Conservation (phyloP, 2,113 vertebrate species). For the Rhinogobius similis region DNA sequence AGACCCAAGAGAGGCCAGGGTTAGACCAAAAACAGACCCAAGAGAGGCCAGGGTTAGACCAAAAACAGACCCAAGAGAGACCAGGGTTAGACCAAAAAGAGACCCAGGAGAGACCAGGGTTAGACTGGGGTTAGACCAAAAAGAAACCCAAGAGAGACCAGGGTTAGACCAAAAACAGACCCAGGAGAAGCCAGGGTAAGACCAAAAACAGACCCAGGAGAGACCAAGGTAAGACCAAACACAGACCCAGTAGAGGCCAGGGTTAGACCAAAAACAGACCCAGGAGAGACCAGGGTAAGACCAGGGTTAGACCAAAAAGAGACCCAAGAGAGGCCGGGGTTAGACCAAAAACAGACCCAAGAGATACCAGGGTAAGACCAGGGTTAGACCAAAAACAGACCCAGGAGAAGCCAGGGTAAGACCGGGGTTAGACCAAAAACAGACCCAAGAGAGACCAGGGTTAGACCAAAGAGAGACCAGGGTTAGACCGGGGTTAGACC, state of each 20-base stretch:
- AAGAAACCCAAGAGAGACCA: not conserved
- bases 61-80: too few relatives aligned
- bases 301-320: not conserved
- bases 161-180: not conserved
- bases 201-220: too few relatives aligned
- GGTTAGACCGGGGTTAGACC: not conserved
- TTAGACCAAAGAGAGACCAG: not conserved
- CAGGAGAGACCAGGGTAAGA: slow-evolving; percentile 18
- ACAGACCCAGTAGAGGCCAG: too few relatives aligned
- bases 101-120: not conserved
- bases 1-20: not conserved
- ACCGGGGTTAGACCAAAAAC: not conserved
- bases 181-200: not conserved
- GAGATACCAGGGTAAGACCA: not conserved
- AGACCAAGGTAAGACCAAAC: not conserved
- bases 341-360: too few relatives aligned
- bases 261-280: not conserved
- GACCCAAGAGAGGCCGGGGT: not conserved
- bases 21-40: not conserved
- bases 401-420: not conserved
- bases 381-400: not conserved
- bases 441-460: not conserved
- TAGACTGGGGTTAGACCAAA: too few relatives aligned
- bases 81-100: not conserved
- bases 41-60: not conserved